Percentiles rank a stretch among this genome's conserved stretches.
Evolutionary conservation across 1,140 invertebrate species (phyloP).

Genomic region (Ceratina japonica): DNA sequence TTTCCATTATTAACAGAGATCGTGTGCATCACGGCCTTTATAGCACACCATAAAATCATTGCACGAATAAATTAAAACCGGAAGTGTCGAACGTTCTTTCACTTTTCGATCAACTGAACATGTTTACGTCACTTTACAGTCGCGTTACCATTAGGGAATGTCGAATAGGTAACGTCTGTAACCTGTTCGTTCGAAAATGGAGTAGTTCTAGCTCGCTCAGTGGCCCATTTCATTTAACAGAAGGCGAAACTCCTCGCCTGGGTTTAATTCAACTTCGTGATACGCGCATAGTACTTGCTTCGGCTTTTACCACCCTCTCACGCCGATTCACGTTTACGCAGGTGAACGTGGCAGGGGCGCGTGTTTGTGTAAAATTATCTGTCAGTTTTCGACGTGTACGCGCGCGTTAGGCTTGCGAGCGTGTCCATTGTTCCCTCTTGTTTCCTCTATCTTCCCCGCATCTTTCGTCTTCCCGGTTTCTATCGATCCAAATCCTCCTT

Average conservation of each 20-base stretch:
- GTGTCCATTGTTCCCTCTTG: constrained; percentile 46
- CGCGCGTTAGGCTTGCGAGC: not conserved
- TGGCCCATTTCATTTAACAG: constrained; percentile 35
- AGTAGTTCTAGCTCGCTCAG: not conserved
- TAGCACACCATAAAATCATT: not conserved
- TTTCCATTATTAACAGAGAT: constrained; percentile 17
- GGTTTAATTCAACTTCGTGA: constrained; percentile 53
- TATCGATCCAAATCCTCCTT: constrained; percentile 57
- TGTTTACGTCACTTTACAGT: not conserved
- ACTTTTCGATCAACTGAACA: not conserved
- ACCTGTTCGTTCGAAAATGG: not conserved
- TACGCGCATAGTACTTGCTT: constrained; percentile 4
- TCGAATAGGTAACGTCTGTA: not conserved
- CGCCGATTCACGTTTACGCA: constrained; percentile 20
- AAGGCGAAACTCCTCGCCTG: constrained; percentile 3
- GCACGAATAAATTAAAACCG: not conserved
- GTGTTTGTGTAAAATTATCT: constrained; percentile 54
- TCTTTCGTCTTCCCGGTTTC: constrained; percentile 41
- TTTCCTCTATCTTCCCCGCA: constrained; percentile 26
- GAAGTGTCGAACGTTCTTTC: not conserved
- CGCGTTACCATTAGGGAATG: not conserved
- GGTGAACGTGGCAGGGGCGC: not conserved
- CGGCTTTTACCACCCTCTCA: constrained; percentile 25
- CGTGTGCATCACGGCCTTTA: no score
- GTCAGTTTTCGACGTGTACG: constrained; percentile 2